Conservation (phyloP, 2,113 vertebrate species). For the Catharus bicknelli region DNA sequence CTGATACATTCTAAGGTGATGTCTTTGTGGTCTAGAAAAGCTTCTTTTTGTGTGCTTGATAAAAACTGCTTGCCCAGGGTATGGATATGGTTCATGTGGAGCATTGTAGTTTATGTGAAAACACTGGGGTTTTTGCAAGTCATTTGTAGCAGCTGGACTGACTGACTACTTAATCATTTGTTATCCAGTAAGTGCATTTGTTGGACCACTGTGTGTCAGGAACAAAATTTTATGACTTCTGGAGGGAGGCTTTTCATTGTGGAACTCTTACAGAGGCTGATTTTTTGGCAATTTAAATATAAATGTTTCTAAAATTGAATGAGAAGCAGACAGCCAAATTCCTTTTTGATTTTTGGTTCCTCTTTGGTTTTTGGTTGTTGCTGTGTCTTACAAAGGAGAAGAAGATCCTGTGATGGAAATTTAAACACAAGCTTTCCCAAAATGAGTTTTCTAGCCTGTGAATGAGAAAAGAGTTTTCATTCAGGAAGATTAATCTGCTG, state of each 20-base stretch:
- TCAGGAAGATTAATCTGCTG: not conserved
- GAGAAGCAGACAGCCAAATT: not conserved
- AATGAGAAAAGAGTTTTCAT: not conserved
- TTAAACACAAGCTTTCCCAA: not conserved
- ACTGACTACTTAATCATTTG: not conserved
- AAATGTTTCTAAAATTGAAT: not conserved
- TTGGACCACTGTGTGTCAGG: not conserved
- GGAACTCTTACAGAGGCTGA: not conserved
- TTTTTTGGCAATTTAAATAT: not conserved
- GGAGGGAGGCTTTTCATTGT: not conserved
- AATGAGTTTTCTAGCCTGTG: not conserved
- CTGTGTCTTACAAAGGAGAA: not conserved
- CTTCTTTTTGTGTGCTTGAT: not conserved
- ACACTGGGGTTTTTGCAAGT: not conserved
- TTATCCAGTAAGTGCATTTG: not conserved
- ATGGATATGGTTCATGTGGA: not conserved
- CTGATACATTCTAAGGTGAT: not conserved
- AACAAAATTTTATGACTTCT: not conserved
- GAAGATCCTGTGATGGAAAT: not conserved
- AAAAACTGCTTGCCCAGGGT: not conserved
- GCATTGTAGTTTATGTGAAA: not conserved
- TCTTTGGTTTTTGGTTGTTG: not conserved
- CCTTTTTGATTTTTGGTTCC: not conserved
- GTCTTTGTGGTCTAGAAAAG: not conserved
- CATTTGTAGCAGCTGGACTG: not conserved